These are phyloP conservation scores for Caenorhabditis wallacei DNA, from an alignment of 2,888 invertebrate genomes.

Conservation along the genomic window DNA sequence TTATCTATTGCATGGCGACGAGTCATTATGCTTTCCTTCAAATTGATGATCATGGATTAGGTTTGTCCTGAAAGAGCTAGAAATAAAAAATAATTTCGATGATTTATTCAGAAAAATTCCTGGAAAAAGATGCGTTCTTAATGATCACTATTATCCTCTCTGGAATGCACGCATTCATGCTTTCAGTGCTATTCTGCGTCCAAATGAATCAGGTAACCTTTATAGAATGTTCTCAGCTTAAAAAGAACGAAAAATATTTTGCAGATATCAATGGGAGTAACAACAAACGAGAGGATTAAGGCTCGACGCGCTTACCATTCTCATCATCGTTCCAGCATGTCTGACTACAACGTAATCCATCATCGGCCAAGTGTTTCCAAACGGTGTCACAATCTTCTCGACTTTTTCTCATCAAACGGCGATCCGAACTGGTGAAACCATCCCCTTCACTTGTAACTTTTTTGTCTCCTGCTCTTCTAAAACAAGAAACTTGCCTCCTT, in stretches of 20 bases:
- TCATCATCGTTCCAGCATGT: conserved; percentile 13
- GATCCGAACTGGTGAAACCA: conserved; percentile 56
- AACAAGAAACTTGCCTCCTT: no score
- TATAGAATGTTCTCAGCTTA: no score
- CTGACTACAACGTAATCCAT: conserved; percentile 55
- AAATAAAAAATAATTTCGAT: background rate
- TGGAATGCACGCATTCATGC: conserved; percentile 68
- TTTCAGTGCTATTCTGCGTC: conserved; percentile 65
- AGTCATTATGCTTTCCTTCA: conserved; percentile 49
- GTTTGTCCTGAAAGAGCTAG: conserved; percentile 25
- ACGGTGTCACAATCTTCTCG: conserved; percentile 63
- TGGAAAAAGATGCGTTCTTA: conserved; percentile 63
- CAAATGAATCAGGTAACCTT: conserved; percentile 72
- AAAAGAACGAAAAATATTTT: no score
- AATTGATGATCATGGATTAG: conserved; percentile 63
- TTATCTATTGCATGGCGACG: conserved; percentile 63
- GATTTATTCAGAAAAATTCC: conserved; percentile 60
- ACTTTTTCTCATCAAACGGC: conserved; percentile 69
- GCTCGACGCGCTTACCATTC: conserved; percentile 53
- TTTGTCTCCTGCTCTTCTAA: no score
- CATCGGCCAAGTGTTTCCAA: conserved; percentile 40
- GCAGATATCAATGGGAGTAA: conserved; percentile 68
- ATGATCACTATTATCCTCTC: conserved; percentile 68
- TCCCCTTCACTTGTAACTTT: no score
- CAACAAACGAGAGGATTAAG: conserved; percentile 69